A percentile compares a stretch with the other conserved stretches of the same genome.
These are phyloP conservation scores for Thereva nobilitata DNA, from an alignment of 2,888 invertebrate genomes.

Conservation along the genomic window DNA sequence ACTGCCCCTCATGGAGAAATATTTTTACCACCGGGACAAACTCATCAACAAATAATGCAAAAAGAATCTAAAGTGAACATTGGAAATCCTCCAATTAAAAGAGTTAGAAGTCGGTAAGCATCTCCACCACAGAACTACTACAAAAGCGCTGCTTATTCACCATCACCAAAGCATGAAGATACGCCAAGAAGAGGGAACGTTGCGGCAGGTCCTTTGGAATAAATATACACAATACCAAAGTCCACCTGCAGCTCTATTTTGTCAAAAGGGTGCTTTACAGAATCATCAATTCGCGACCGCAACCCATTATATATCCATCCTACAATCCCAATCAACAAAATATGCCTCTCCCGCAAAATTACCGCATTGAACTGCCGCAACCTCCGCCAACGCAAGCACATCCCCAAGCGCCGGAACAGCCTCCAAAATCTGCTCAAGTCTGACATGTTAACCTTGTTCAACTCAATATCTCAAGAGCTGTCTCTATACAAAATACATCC, in stretches of 20 bases:
- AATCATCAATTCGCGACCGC: conserved; percentile 54
- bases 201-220: conserved; percentile 83
- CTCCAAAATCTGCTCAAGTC: conserved; percentile 53
- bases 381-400: conserved; percentile 45
- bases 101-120: conserved; percentile 65
- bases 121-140: conserved; percentile 55
- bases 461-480: conserved; percentile 51
- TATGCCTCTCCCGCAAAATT: conserved; percentile 53
- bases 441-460: conserved; percentile 56
- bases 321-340: conserved; percentile 51
- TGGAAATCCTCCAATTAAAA: conserved; percentile 57
- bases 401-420: conserved; percentile 43
- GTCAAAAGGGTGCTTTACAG: conserved; percentile 59
- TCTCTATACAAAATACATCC: conserved; percentile 43
- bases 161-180: conserved; percentile 68
- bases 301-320: conserved; percentile 52
- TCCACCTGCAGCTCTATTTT: conserved; percentile 60
- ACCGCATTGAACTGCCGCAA: conserved; percentile 53
- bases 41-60: conserved; percentile 52
- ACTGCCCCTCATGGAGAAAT: conserved; percentile 68
- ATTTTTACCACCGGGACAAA: conserved; percentile 65
- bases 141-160: conserved; percentile 53
- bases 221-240: conserved; percentile 63
- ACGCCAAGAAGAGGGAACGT: conserved; percentile 78
- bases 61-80: conserved; percentile 50